Base-by-base conservation (phyloP, 2,888 invertebrate genomes). In the Cephus nigrinus region DNA sequence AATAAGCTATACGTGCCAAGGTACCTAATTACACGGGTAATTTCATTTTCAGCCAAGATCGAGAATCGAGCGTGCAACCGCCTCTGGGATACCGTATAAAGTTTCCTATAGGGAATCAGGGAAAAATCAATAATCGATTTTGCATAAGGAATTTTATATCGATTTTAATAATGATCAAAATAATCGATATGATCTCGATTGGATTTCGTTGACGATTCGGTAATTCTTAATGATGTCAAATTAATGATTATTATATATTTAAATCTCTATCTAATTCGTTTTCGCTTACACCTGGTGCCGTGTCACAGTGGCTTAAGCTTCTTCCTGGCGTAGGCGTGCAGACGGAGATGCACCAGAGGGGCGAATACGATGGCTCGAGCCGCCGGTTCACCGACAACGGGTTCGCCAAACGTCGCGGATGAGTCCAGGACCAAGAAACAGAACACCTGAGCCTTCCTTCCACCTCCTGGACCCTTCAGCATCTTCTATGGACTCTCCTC, bases 381-480 rank as follows among this genome's bases (percentile, higher is more conserved):
- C 81, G 83, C 75, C 78, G 80, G 81, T 85, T 81, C 82, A 82
- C 81, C 83, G 80, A 83, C 86, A 85, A 85, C 85, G 83, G 81
- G 81, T 83, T 82, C 81, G 80, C 84, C 79, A 82, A 84, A 81
- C 81, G 81, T 82, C 68, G 35, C 78, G 79, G 82, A 82, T 82
- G 79, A 84, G 80, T 77, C 77, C 55, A 55, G 55, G 55, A 55
- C 34, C 34, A 81, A 85, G 86, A 87, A 88, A 84, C 85, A 84
- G 84, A 87, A 88, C 88, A 88, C 86, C 88, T 87, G 88, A 88
- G 86, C 83, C 86, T 86, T 83, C 83, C 84, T 83, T 79, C 76
- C 74, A 74, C 75, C 74, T 77, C 81, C 77, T 76, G 78, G 79
- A 80, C 78, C 77, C 75, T 79, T 78, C 80, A 76, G 77, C 75